Evolutionary conservation across 92 coral and sea anemone genomes (phyloP).

Genomic region (Bergia sp.): DNA sequence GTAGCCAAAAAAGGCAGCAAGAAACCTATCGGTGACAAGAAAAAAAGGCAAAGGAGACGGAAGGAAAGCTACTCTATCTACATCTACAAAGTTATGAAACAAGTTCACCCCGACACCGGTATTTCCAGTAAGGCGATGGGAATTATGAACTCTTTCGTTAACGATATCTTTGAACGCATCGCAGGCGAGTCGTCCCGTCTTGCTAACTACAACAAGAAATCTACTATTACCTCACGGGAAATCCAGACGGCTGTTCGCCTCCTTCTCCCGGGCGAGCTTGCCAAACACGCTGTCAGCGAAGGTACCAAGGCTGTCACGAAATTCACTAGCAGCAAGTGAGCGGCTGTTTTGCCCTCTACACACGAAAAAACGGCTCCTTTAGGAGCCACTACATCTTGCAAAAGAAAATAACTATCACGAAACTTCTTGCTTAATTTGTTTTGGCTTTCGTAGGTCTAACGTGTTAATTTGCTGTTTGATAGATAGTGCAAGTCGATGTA

Average conservation of each 20-base stretch:
- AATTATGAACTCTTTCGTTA: background rate
- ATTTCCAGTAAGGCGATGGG: slow-evolving; percentile 13
- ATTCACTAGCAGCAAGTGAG: too few species aligned
- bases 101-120: slow-evolving; percentile 18
- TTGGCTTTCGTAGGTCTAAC: background rate
- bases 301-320: background rate
- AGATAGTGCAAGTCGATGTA: slow-evolving; percentile 3
- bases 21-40: slow-evolving; percentile 29
- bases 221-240: background rate
- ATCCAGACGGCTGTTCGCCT: too few species aligned
- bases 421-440: slow-evolving; percentile 14
- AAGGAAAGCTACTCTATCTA: background rate
- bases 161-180: slow-evolving; percentile 24
- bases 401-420: background rate
- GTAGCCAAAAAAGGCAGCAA: slow-evolving; percentile 19
- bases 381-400: background rate
- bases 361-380: background rate
- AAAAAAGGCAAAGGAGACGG: slow-evolving; percentile 28
- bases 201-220: slow-evolving; percentile 18
- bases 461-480: slow-evolving; percentile 18
- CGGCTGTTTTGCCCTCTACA: too few species aligned
- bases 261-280: slow-evolving; percentile 16
- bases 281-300: slow-evolving; percentile 8
- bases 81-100: background rate
- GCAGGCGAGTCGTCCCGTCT: slow-evolving; percentile 36